These are phyloP conservation scores for Iphiclides podalirius DNA, from an alignment of 2,888 invertebrate genomes.

Conservation along the genomic window DNA sequence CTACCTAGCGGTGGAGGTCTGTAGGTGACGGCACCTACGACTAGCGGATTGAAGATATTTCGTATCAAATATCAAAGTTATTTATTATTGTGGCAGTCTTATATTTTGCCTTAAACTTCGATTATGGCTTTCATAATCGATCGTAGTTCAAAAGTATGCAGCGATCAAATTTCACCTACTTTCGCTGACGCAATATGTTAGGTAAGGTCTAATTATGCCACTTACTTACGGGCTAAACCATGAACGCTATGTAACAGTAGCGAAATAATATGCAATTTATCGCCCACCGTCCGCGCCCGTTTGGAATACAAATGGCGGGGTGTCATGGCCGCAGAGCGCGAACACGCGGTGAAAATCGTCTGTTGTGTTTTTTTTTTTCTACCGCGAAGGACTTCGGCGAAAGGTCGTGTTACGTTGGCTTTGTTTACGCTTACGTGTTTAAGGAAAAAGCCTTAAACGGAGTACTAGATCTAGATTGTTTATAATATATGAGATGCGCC, in stretches of 20 bases:
- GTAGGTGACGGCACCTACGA: too few relatives aligned
- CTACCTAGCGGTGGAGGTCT: too few relatives aligned
- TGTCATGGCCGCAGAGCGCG: slow-evolving; percentile 48
- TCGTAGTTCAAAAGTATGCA: slow-evolving; percentile 7
- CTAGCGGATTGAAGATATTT: too few relatives aligned
- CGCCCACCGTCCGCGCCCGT: slow-evolving; percentile 31
- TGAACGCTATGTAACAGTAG: slow-evolving; percentile 35
- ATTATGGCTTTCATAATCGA: too few relatives aligned
- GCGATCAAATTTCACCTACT: slow-evolving; percentile 3
- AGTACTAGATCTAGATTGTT: background rate
- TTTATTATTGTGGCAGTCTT: too few relatives aligned
- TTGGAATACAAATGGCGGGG: slow-evolving; percentile 45
- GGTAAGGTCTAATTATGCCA: slow-evolving; percentile 25
- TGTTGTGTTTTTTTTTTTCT: slow-evolving; percentile 28
- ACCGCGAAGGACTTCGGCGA: background rate
- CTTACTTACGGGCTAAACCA: slow-evolving; percentile 24
- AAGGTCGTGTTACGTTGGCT: slow-evolving; percentile 4
- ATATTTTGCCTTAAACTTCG: too few relatives aligned
- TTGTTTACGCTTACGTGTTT: background rate
- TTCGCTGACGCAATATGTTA: slow-evolving; percentile 29
- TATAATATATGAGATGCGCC: background rate
- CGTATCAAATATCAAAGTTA: too few relatives aligned
- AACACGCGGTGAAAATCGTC: slow-evolving; percentile 40
- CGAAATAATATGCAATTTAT: slow-evolving; percentile 48
- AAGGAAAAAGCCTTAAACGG: slow-evolving; percentile 3